phyloP scores from a whole-genome alignment of 2,888 invertebrate species.

The Chrysotoxum bicinctum region DNA sequence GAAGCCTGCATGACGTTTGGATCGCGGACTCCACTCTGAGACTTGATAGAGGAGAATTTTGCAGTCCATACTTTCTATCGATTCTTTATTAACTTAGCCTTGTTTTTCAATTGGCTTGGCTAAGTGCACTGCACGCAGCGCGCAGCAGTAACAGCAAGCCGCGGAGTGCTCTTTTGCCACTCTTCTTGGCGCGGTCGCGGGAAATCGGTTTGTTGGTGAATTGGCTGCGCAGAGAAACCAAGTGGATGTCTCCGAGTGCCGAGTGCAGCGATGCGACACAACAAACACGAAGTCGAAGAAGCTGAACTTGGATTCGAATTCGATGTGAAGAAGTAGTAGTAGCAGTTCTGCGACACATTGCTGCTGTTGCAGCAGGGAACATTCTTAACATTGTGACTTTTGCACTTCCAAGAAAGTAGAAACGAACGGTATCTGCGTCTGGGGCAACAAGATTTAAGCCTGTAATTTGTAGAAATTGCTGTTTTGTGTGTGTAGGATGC shows the following conservation, averaged over 20 bases:
- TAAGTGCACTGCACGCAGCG: slow-evolving; percentile 22
- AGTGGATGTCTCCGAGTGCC: neutral
- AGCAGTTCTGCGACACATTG: neutral
- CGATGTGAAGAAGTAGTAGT: slow-evolving; percentile 16
- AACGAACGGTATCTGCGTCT: slow-evolving; percentile 62
- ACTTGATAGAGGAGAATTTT: slow-evolving; percentile 43
- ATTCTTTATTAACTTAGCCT: slow-evolving; percentile 70
- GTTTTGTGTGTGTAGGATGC: slow-evolving; percentile 50
- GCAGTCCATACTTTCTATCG: slow-evolving; percentile 47
- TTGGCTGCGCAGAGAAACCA: neutral
- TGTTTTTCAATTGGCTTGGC: slow-evolving; percentile 67
- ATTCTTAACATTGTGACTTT: slow-evolving; percentile 66
- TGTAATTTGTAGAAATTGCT: slow-evolving; percentile 62
- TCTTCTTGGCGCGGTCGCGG: slow-evolving; percentile 28
- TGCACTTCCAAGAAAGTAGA: slow-evolving; percentile 68
- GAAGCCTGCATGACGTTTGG: slow-evolving; percentile 29
- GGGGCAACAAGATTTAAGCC: slow-evolving; percentile 43
- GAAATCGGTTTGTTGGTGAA: slow-evolving; percentile 8
- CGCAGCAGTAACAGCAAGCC: neutral
- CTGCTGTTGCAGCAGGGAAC: slow-evolving; percentile 11
- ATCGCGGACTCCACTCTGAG: neutral
- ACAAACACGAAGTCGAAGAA: slow-evolving; percentile 26
- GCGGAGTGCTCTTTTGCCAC: slow-evolving; percentile 40
- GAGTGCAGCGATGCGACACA: slow-evolving; percentile 59
- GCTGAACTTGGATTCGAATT: slow-evolving; percentile 5